phyloP scores from a whole-genome alignment of 2,797 vertebrate species.

The Eutrigla gurnardus region DNA sequence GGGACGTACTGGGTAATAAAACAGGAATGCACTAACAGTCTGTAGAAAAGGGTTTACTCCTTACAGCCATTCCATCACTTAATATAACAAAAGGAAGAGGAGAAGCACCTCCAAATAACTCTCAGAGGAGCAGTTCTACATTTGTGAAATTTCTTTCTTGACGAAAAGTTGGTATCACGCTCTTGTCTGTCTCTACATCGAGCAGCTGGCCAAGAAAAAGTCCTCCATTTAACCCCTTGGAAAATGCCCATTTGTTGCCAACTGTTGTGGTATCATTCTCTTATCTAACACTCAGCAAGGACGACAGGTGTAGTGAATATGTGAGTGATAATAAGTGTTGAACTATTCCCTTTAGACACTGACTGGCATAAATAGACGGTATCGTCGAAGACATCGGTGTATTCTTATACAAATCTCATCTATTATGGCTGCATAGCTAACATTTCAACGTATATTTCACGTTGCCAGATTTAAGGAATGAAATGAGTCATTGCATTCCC shows the following conservation, averaged over 20 bases:
- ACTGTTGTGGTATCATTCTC: neutral
- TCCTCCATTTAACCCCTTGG: neutral
- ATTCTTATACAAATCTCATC: neutral
- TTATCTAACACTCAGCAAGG: neutral
- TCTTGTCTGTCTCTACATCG: neutral
- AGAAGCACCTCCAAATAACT: too few species aligned
- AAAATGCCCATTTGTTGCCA: neutral
- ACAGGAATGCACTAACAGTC: too few species aligned
- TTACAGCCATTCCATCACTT: too few species aligned
- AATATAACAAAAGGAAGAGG: too few species aligned
- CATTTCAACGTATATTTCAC: slow-evolving; percentile 9
- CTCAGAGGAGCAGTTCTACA: too few species aligned
- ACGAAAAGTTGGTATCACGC: neutral
- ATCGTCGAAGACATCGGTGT: neutral
- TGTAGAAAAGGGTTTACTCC: too few species aligned
- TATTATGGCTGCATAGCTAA: slow-evolving; percentile 16
- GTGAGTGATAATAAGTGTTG: neutral
- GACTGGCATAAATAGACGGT: slow-evolving; percentile 6
- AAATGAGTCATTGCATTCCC: neutral
- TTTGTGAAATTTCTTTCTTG: neutral
- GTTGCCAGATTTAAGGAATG: neutral
- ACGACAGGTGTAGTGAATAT: neutral
- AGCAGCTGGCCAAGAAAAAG: neutral
- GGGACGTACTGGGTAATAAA: neutral
- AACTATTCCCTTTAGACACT: slow-evolving; percentile 1